These are phyloP conservation scores for Thymelicus lineola DNA, from an alignment of 2,888 invertebrate genomes.

Conservation along the genomic window DNA sequence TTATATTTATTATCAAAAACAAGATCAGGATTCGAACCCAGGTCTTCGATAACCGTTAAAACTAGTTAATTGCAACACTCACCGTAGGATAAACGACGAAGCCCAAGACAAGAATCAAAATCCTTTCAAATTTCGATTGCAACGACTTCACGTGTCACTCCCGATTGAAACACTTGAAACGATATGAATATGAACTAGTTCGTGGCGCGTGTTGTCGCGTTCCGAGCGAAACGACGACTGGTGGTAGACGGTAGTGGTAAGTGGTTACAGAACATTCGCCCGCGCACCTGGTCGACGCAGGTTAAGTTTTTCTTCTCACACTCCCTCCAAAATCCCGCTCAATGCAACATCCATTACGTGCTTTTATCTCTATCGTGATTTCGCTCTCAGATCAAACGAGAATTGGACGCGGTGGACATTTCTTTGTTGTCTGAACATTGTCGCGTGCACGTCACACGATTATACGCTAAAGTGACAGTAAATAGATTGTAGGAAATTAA, in stretches of 20 bases:
- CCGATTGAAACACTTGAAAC: conserved; percentile 29
- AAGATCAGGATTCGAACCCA: not conserved
- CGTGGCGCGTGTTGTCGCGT: conserved; percentile 61
- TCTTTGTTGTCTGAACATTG: conserved; percentile 9
- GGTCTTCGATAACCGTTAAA: too few relatives aligned
- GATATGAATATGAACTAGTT: conserved; percentile 45
- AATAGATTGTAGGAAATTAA: conserved; percentile 36
- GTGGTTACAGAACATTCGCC: conserved; percentile 58
- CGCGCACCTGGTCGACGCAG: conserved; percentile 49
- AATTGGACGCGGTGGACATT: conserved; percentile 21
- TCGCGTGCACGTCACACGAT: conserved; percentile 32
- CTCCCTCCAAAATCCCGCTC: conserved; percentile 36
- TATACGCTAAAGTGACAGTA: conserved; percentile 27
- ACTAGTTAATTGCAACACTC: conserved; percentile 50
- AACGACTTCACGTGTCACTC: conserved; percentile 70
- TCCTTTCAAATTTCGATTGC: conserved; percentile 55
- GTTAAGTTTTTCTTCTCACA: conserved; percentile 34
- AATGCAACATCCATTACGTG: conserved; percentile 28
- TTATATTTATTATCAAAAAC: not conserved
- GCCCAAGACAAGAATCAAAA: conserved; percentile 53
- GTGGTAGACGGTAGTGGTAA: conserved; percentile 53
- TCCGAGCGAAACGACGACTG: conserved; percentile 73
- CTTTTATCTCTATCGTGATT: not conserved
- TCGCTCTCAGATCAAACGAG: conserved; percentile 4
- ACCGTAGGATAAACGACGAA: conserved; percentile 69